A percentile compares a stretch with the other conserved stretches of the same genome.
These are phyloP conservation scores for Psittacula cyanocephala DNA, from an alignment of 2,113 vertebrate genomes.

Conservation along the genomic window DNA sequence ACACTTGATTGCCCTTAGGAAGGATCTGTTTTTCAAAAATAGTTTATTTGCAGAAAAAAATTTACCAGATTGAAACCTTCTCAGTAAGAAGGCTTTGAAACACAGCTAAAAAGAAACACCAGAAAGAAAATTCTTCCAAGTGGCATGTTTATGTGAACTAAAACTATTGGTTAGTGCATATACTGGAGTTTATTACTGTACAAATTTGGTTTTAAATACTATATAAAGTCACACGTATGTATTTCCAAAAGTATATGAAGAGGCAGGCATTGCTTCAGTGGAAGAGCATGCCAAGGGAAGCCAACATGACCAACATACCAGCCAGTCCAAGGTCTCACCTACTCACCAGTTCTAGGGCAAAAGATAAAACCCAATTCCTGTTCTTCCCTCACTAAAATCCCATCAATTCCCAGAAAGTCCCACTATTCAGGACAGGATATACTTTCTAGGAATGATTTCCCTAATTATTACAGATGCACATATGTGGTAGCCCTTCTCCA, in stretches of 20 bases:
- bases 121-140: background rate
- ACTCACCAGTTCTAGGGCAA: background rate
- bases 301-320: accelerated
- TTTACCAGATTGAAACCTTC: constrained; percentile 8
- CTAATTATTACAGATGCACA: accelerated
- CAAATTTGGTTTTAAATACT: background rate
- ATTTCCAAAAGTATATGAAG: accelerated
- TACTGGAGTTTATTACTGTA: background rate
- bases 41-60: constrained; percentile 7
- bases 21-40: constrained; percentile 36
- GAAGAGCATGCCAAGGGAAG: background rate
- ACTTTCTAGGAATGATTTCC: background rate
- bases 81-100: background rate
- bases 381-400: background rate
- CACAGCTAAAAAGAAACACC: background rate
- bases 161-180: background rate
- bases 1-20: constrained; percentile 66
- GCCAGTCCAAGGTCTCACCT: background rate
- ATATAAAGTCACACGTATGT: background rate
- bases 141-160: background rate
- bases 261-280: background rate
- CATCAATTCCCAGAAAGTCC: background rate
- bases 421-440: background rate
- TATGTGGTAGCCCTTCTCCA: background rate
- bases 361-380: background rate